Evolutionary conservation across 2,113 vertebrate species (phyloP), one percentile per base, ranked within the genome.

Genomic region (Siphamia tubifer): DNA sequence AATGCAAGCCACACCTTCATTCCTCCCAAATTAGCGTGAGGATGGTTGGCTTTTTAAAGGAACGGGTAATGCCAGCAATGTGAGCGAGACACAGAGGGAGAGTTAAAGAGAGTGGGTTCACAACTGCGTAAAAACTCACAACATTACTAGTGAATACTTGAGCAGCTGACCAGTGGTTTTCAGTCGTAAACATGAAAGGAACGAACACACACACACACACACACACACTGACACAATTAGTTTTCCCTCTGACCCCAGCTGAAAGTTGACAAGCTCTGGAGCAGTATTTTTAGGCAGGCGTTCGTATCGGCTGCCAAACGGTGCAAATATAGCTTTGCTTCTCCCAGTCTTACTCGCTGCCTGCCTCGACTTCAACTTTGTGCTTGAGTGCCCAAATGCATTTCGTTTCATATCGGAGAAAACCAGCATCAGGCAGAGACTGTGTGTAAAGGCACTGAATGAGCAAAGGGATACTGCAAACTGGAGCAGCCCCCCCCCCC

Each of bases 261-360:
- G 62, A 85, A 88, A 80, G 89, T 68, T 74, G 82, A 89, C 79
- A 72, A 65, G 84, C 85, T 78, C 39, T 1, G 57, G 68, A 83
- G 82, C 54, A 27, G 58, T 92, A 92, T 92, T 91, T 92, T 92
- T 90, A 90, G 89, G 56, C 62, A 68, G 72, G 66, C 62, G 62
- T 82, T 89, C 68, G 83, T 79, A 77, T 80, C 68, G 56, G 64
- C 81, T 85, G 83, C 83, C 81, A 87, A 91, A 78, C 11, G 4
- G 15, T n/a, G 73, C 67, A 87, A 85, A 87, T 91, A 90, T 68
- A 89, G 78, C 85, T 65, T 68, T 76, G 69, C 82, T 78, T 61
- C 77, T 75, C 17, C 68, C 66, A 64, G 75, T 64, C 71, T 76
- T 72, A 36, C 68, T 75, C n/a, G n/a, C n/a, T n/a, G n/a, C n/a